A percentile compares a stretch with the other conserved stretches of the same genome.
phyloP scores from a whole-genome alignment of 2,797 vertebrate genomes.

The Saguinus oedipus region DNA sequence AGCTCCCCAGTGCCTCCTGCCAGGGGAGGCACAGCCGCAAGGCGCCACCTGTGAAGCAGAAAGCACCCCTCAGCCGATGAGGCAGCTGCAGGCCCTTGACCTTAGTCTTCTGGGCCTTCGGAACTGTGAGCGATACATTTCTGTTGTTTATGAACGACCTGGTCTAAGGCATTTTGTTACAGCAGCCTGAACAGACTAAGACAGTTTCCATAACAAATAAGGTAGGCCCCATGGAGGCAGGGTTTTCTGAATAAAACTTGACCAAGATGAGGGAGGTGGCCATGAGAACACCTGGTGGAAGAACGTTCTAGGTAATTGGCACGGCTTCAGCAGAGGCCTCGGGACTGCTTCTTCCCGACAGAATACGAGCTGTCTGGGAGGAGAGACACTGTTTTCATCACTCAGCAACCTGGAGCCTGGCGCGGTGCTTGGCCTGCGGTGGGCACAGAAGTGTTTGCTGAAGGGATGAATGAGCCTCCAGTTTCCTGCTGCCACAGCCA shows the following conservation, averaged over 20 bases:
- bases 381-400: background rate
- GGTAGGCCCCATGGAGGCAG: no score
- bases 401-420: fast-evolving
- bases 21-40: fast-evolving
- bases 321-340: background rate
- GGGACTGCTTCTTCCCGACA: background rate
- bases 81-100: background rate
- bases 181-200: background rate
- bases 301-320: background rate
- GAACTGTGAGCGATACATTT: background rate
- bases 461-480: fast-evolving
- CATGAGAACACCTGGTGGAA: background rate
- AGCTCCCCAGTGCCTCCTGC: background rate
- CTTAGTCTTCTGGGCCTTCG: background rate
- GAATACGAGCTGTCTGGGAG: background rate
- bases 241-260: background rate
- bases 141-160: background rate
- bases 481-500: background rate
- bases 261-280: fast-evolving
- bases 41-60: background rate
- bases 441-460: no score
- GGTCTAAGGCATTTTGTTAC: background rate
- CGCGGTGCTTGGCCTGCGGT: fast-evolving
- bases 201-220: background rate
- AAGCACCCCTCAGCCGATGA: background rate